A percentile compares a stretch with the other conserved stretches of the same genome.
phyloP scores from a whole-genome alignment of 2,797 vertebrate genomes.

The Scolopax bukidnonensis region DNA sequence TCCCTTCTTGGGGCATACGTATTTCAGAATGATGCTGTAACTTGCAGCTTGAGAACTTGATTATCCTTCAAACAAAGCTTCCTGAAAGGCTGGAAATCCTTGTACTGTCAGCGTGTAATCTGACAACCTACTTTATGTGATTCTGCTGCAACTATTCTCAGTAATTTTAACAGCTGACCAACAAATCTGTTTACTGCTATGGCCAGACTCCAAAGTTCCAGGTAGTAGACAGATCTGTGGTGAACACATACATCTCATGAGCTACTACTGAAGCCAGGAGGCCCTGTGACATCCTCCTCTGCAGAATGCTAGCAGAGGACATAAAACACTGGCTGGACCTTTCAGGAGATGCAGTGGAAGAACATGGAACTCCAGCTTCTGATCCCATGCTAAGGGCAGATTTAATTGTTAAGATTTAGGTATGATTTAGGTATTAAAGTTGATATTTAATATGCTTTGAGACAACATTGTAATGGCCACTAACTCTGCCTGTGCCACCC shows the following conservation, averaged over 20 bases:
- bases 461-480: rapidly evolving
- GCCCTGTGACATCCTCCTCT: neutral
- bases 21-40: neutral
- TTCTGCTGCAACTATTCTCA: neutral
- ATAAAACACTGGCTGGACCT: neutral
- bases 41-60: neutral
- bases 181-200: neutral
- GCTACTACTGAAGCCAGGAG: neutral
- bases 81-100: neutral
- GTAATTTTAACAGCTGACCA: neutral
- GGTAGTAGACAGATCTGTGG: neutral
- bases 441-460: neutral
- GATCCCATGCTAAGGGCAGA: neutral
- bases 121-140: neutral
- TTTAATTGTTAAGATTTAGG: neutral
- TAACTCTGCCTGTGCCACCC: neutral
- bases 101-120: neutral
- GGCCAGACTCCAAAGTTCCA: neutral
- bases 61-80: neutral
- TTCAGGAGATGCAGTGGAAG: neutral
- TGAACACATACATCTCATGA: neutral
- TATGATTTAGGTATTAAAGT: neutral
- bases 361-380: neutral
- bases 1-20: neutral
- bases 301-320: neutral